phyloP scores from a whole-genome alignment of 2,797 vertebrate species.

The Pangasius krempfi region DNA sequence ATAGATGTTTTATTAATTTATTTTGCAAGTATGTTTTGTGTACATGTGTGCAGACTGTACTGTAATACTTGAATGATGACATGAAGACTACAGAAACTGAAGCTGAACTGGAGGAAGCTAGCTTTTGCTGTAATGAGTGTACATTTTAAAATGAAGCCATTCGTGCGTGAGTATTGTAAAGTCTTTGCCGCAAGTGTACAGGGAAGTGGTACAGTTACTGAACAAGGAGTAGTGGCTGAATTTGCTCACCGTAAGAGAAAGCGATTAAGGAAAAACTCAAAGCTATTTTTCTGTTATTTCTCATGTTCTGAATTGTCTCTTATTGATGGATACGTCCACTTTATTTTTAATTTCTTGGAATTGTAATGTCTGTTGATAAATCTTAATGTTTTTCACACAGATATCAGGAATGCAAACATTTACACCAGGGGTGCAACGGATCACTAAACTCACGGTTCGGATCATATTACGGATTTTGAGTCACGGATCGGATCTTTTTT shows the following conservation, averaged over 20 bases:
- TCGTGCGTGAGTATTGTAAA: not conserved
- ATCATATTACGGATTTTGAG: too few relatives aligned
- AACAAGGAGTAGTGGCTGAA: not conserved
- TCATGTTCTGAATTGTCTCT: not conserved
- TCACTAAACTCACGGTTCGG: too few relatives aligned
- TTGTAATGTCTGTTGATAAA: not conserved
- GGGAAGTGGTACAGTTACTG: not conserved
- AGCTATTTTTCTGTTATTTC: not conserved
- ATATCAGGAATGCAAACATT: not conserved
- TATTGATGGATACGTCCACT: not conserved
- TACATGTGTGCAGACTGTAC: not conserved
- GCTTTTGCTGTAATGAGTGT: not conserved
- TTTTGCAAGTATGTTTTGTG: not conserved
- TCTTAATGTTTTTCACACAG: not conserved
- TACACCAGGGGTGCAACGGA: not conserved
- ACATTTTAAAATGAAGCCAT: not conserved
- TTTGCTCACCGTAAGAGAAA: not conserved
- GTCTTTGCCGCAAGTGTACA: not conserved
- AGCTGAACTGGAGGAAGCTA: not conserved
- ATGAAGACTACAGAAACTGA: not conserved
- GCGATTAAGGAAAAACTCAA: too few relatives aligned
- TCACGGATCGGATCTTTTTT: too few relatives aligned
- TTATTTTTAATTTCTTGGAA: not conserved
- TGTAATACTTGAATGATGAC: not conserved
- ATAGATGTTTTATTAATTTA: not conserved